Percentiles rank a stretch among this genome's conserved stretches.
Evolutionary conservation across 2,113 vertebrate species (phyloP).

Genomic region (Ellobius talpinus): DNA sequence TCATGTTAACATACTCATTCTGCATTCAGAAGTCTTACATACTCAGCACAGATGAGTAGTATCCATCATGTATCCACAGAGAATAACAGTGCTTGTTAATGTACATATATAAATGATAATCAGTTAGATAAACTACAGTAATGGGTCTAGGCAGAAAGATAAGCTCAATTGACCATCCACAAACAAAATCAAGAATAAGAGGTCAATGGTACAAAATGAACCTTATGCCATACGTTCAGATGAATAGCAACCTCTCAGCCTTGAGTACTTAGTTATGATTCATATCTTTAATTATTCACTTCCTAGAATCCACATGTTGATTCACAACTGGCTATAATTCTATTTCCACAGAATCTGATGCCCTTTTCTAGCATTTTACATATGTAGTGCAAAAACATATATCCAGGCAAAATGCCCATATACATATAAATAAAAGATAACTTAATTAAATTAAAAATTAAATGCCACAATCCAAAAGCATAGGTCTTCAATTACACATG

Average conservation of each 20-base stretch:
- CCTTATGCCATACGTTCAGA: not conserved
- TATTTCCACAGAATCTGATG: not conserved
- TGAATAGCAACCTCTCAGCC: not conserved
- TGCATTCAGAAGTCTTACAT: not conserved
- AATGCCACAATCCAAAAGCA: slow-evolving; percentile 15
- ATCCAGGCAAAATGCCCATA: not conserved
- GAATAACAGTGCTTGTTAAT: not conserved
- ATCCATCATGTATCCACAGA: not conserved
- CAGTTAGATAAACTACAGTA: not conserved
- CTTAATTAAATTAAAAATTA: not conserved
- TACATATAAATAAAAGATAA: not conserved
- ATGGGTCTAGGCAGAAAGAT: not conserved
- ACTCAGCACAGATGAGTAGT: not conserved
- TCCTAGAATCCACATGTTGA: not conserved
- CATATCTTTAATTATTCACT: not conserved
- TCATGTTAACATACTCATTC: slow-evolving; percentile 7
- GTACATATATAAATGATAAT: not conserved
- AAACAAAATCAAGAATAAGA: slow-evolving; percentile 36
- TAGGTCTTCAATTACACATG: slow-evolving; percentile 4
- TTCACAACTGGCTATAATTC: not conserved
- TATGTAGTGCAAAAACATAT: not conserved
- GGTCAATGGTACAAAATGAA: not conserved
- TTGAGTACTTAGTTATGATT: not conserved
- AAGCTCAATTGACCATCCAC: not conserved
- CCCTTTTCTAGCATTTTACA: not conserved